Evolutionary conservation across 2,888 invertebrate genomes (phyloP).

Genomic region (Drosophila meridionalis): DNA sequence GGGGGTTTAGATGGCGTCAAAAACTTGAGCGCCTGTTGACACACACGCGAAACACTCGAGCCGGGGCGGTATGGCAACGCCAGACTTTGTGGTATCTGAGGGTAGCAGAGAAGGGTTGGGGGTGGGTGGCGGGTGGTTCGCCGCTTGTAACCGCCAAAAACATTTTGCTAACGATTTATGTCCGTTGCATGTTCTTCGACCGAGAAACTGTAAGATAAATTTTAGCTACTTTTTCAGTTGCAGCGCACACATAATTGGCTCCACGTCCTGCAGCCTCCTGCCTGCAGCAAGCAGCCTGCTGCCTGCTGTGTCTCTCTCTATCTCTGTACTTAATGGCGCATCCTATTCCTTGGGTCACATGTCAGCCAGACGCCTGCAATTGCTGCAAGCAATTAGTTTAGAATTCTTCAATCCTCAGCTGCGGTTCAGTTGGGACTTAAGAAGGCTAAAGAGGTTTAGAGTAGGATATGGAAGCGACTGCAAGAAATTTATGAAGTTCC

Average conservation of each 20-base stretch:
- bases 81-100: background rate
- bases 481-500: background rate
- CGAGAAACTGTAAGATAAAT: slow-evolving; percentile 60
- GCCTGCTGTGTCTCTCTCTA: slow-evolving; percentile 12
- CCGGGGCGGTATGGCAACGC: background rate
- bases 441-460: background rate
- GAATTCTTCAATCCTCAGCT: slow-evolving; percentile 10
- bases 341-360: slow-evolving; percentile 49
- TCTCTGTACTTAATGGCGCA: slow-evolving; percentile 58
- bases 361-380: slow-evolving; percentile 41
- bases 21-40: slow-evolving; percentile 74
- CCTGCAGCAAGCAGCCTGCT: background rate
- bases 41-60: slow-evolving; percentile 61
- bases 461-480: background rate
- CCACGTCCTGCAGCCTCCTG: background rate
- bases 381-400: slow-evolving; percentile 64
- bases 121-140: background rate
- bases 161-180: slow-evolving; percentile 79
- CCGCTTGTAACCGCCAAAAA: slow-evolving; percentile 73
- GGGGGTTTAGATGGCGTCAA: slow-evolving; percentile 46
- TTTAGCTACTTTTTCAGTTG: slow-evolving; percentile 64
- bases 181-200: slow-evolving; percentile 66
- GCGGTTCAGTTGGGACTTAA: background rate
- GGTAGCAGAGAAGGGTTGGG: background rate
- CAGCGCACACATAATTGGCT: slow-evolving; percentile 20